Percentiles rank a stretch among this genome's conserved stretches.
Conservation (phyloP, 2,797 vertebrate species). For the Sebastes paucispinis region DNA sequence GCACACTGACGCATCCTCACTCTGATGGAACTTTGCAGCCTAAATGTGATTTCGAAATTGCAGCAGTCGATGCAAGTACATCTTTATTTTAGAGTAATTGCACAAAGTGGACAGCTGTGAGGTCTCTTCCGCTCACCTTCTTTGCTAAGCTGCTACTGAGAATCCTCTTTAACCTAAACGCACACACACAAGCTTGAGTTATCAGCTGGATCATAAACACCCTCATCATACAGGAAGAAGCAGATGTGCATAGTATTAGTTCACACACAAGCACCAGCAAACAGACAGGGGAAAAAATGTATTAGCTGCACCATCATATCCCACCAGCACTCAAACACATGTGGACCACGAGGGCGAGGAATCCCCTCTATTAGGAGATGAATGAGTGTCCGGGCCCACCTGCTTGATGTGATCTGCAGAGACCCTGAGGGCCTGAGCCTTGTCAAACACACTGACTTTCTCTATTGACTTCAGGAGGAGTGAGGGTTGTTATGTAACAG, state of each 20-base stretch:
- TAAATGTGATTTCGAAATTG: constrained; percentile 26
- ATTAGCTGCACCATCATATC: not conserved
- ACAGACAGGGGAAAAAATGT: not conserved
- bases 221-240: not conserved
- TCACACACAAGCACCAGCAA: not conserved
- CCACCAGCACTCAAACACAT: not conserved
- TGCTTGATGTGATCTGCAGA: constrained; percentile 26
- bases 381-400: constrained; percentile 34
- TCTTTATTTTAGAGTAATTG: constrained; percentile 5
- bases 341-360: constrained; percentile 1
- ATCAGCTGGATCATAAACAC: not conserved
- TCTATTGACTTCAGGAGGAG: not conserved
- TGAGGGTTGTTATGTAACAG: constrained; percentile 49
- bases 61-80: not conserved
- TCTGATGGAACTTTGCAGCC: constrained; percentile 12
- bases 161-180: not conserved
- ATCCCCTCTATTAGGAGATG: constrained; percentile 9
- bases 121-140: not conserved
- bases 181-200: not conserved
- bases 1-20: not conserved
- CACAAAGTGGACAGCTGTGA: not conserved
- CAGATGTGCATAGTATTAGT: not conserved
- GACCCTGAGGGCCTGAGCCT: constrained; percentile 5
- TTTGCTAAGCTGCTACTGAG: not conserved
- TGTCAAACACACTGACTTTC: constrained; percentile 45